Conservation (phyloP, 2,113 vertebrate species). For the Cromileptes altivelis region DNA sequence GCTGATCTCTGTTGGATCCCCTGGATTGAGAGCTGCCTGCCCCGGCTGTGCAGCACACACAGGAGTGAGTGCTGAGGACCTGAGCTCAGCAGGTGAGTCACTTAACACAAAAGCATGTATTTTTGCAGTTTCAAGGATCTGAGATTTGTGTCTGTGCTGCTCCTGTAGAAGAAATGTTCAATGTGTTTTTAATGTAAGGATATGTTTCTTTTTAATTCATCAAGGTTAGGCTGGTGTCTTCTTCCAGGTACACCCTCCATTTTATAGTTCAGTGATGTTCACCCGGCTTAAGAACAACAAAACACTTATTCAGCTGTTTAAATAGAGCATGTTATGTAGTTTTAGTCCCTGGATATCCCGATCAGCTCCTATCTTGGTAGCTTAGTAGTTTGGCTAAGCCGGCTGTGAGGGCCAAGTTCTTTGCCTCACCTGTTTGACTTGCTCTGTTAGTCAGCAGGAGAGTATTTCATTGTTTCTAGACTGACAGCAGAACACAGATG, state of each 20-base stretch:
- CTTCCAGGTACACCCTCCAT: background rate
- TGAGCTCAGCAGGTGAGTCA: conserved; percentile 68
- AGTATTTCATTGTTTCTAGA: conserved; percentile 57
- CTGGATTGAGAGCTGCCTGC: conserved; percentile 32
- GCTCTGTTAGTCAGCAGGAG: conserved; percentile 77
- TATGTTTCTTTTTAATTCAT: background rate
- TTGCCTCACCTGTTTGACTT: conserved; percentile 84
- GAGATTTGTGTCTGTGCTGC: background rate
- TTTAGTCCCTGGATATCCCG: background rate
- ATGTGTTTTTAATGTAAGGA: background rate
- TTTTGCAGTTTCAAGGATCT: background rate
- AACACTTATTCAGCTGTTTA: background rate
- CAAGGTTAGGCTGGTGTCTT: background rate
- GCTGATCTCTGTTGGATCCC: conserved; percentile 44
- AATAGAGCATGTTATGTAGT: background rate
- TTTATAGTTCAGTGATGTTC: background rate
- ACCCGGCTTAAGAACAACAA: background rate
- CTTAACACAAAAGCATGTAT: background rate
- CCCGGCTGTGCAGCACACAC: conserved; percentile 41
- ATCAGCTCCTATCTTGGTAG: conserved; percentile 21
- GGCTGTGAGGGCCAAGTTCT: conserved; percentile 47
- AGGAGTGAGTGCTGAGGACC: conserved; percentile 52
- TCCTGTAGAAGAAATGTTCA: background rate
- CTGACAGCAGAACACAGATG: conserved; percentile 8
- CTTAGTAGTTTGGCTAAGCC: conserved; percentile 21